Evolutionary conservation across 2,797 vertebrate genomes (phyloP), one percentile per base, ranked within the genome.

Genomic region (Sphaeramia orbicularis): DNA sequence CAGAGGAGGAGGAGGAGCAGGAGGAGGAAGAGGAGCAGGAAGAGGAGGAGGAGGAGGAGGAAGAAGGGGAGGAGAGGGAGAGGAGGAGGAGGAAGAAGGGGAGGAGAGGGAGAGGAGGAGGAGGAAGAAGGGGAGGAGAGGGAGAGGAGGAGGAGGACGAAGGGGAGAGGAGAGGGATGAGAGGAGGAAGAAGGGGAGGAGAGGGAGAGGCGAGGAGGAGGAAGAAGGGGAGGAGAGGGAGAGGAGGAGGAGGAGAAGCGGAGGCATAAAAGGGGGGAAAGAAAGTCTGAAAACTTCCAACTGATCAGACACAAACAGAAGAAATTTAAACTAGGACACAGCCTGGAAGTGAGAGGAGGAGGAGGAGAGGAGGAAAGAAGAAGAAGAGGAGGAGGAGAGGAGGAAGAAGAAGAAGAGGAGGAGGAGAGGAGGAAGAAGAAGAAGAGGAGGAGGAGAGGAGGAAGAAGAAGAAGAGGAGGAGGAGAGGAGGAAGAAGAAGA

Each of bases 251-350:
- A n/a, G n/a, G n/a, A n/a, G n/a, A n/a, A n/a, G n/a, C n/a, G n/a
- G 71, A 63, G 30, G 21, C 8, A 0, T 4, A 37, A 14, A 51
- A 65, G 73, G 72, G 2, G 1, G 62, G 36, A 65, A 49, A 68
- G 58, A 65, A 70, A 66, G 42, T 16, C 64, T 14, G 67, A 82
- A 80, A 85, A 58, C 63, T 85, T 62, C 15, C 40, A 60, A 62
- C 76, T 71, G 78, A 80, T 79, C 37, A 63, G 48, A 54, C 77
- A 86, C 71, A 86, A 83, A 83, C 69, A 85, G 55, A 70, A 71
- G 80, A 88, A 58, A 35, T 21, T 63, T 80, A 85, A 93, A 90
- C 38, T 78, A 88, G 91, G 91, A 88, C 88, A 89, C 4, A 68
- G 84, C 80, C 83, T 78, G 76, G 70, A 63, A 79, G 68, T 81